These are phyloP conservation scores for Natator depressus DNA, from an alignment of 2,113 vertebrate genomes.

Conservation along the genomic window DNA sequence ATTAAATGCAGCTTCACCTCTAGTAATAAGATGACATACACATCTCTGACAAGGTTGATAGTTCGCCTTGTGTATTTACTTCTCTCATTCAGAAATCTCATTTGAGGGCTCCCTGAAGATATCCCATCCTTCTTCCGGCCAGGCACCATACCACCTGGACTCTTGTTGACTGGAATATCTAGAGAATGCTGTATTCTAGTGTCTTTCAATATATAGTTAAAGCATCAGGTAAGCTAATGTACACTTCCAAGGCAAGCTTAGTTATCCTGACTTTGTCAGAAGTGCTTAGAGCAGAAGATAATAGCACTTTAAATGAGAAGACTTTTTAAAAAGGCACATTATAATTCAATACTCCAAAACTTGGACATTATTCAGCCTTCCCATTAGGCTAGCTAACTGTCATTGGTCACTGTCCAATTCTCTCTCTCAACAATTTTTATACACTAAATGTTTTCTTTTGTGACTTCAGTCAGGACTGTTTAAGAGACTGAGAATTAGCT, in stretches of 20 bases:
- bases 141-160: not conserved
- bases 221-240: not conserved
- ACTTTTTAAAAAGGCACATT: not conserved
- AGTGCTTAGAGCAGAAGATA: not conserved
- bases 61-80: not conserved
- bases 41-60: not conserved
- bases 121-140: rapidly evolving
- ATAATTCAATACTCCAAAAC: not conserved
- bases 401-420: not conserved
- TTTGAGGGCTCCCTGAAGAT: not conserved
- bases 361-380: not conserved
- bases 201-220: not conserved
- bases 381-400: not conserved
- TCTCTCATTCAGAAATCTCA: not conserved
- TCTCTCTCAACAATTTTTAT: not conserved
- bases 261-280: not conserved
- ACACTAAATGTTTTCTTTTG: not conserved
- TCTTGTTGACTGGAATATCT: rapidly evolving
- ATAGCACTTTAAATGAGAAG: not conserved
- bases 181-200: not conserved
- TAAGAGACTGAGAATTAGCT: not conserved
- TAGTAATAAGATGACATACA: rapidly evolving
- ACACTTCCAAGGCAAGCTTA: not conserved
- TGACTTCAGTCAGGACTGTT: not conserved
- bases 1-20: not conserved